Base-by-base conservation (phyloP, 1,140 invertebrate species). In the Papilio xuthus region DNA sequence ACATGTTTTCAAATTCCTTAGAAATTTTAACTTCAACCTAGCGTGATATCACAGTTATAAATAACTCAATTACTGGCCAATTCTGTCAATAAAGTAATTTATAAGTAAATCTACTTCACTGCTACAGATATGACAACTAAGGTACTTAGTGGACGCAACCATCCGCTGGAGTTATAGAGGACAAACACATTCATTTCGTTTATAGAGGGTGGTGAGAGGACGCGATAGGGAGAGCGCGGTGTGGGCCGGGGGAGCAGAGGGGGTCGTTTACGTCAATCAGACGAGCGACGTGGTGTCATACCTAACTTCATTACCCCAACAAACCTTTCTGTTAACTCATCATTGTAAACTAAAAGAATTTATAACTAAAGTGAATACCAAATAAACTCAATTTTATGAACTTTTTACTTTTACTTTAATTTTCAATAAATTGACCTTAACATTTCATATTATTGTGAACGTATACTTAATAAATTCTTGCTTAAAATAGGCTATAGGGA, bases 151-250 rank as follows among this genome's bases (percentile, higher is more conserved):
- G 78, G 78, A 83, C 80, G 82, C 79, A 81, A 84, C 80, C 84
- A 79, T 82, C 80, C 26, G 28, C 15, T 60, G 18, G 50, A 76
- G 79, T 85, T 83, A 87, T 85, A 79, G 82, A 86, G 86, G 85
- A 86, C 84, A 85, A 88, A 89, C 87, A 89, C 87, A 88, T 86
- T 86, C 87, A 86, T 90, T 90, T 86, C 80, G 83, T 88, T 89
- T 88, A 89, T 87, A 85, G 83, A 77, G 89, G 89, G 87, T 85
- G 85, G 83, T 71, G 79, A 70, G 74, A 63, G 83, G 80, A 37
- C 32, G 32, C 82, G 81, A 80, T 60, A 70, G 74, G 76, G 60
- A 80, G 81, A 81, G 80, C 72, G 79, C 79, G 79, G 80, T 23
- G 53, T 37, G 4, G 53, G 20, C 20, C n/a, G 23, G 20, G 53